phyloP scores from a whole-genome alignment of 2,888 invertebrate species.

The Corbicula japonica region DNA sequence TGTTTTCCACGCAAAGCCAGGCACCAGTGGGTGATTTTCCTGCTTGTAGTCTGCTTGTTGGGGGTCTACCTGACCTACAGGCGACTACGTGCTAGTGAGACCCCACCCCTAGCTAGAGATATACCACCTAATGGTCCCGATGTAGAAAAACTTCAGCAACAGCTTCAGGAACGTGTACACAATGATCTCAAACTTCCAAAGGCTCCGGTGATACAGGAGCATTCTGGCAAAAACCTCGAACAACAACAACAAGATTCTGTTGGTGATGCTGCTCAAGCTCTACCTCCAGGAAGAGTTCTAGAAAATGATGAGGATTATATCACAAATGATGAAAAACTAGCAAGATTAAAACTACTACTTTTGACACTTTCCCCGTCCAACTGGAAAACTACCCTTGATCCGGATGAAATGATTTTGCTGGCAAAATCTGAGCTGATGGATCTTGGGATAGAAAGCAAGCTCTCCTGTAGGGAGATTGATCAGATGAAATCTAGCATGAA shows the following conservation, averaged over 20 bases:
- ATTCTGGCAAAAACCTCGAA: not conserved
- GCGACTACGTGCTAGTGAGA: constrained; percentile 44
- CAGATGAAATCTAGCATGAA: constrained; percentile 63
- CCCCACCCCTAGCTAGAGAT: not conserved
- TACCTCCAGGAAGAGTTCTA: constrained; percentile 38
- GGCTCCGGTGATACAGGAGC: not conserved
- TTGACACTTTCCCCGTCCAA: constrained; percentile 70
- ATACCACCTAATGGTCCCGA: not conserved
- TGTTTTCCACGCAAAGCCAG: constrained; percentile 49
- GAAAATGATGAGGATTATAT: constrained; percentile 61
- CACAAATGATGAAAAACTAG: constrained; percentile 55
- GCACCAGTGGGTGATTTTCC: constrained; percentile 58
- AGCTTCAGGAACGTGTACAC: constrained; percentile 23
- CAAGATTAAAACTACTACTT: constrained; percentile 58
- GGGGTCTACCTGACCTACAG: constrained; percentile 58
- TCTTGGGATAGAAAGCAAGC: constrained; percentile 70
- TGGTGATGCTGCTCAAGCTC: constrained; percentile 10
- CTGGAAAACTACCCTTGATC: constrained; percentile 76
- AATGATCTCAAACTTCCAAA: constrained; percentile 37
- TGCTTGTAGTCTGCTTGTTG: constrained; percentile 48
- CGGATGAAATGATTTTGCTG: constrained; percentile 78
- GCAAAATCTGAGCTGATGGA: constrained; percentile 74
- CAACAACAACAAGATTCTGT: not conserved
- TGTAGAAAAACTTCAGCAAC: constrained; percentile 24
- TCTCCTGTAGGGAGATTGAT: constrained; percentile 79